Evolutionary conservation across 2,797 vertebrate species (phyloP), one percentile per base, ranked within the genome.

Genomic region (Ctenopoma multispine): DNA sequence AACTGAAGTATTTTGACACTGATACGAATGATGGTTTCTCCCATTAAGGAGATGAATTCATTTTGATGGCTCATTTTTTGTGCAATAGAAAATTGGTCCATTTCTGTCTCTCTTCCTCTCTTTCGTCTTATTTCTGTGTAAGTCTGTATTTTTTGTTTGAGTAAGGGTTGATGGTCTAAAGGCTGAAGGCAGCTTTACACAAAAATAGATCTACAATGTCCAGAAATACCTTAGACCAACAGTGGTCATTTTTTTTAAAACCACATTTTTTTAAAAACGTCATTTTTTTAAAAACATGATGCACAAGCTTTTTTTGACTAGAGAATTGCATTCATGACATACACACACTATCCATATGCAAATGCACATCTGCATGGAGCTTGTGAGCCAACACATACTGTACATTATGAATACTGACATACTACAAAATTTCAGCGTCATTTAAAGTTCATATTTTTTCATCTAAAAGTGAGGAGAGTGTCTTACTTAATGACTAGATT

Each of bases 11-110:
- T 64, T 73, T 44, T 65, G 50, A 58, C 60, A 62, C 46, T 54
- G 48, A 64, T 23, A 34, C 27, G 34, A 62, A 10, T 76, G 47
- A 20, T 61, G 49, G 46, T 62, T 46, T 34, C 18, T 36, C 29
- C 41, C 50, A 48, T 78, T 59, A 62, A 43, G 15, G 29, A 73
- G 53, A 66, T 49, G 9, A 58, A 62, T 62, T 57, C 4, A 74
- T 77, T 74, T 51, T 59, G 61, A 73, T 62, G 20, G 46, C 56
- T 66, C 11, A 57, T 65, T 46, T 18, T 46, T 72, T 46, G 23
- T 50, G 43, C 41, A 71, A 74, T 63, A 58, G 58, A 64, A 65
- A 63, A 50, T 71, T 11, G 5, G 15, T 41, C 11, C 5, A 47
- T 69, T 60, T 70, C 15, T 47, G 48, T 34, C 24, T 54, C 21